Percentiles rank a stretch among this genome's conserved stretches.
Evolutionary conservation across 2,797 vertebrate genomes (phyloP).

Genomic region (Pseudopleuronectes americanus): DNA sequence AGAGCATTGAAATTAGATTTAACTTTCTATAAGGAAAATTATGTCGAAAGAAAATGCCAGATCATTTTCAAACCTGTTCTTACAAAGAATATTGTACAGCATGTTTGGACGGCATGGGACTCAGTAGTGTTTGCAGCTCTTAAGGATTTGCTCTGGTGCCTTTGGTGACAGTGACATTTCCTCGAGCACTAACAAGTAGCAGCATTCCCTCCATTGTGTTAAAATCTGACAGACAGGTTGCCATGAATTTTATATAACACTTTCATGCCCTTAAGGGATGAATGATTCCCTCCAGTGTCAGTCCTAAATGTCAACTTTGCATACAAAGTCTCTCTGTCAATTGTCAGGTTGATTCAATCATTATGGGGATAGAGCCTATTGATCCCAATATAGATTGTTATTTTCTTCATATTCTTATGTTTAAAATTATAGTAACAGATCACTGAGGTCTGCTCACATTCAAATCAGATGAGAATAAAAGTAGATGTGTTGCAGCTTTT

Average conservation of each 20-base stretch:
- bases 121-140: too few species aligned
- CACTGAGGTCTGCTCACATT: not conserved
- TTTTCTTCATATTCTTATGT: too few species aligned
- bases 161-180: too few species aligned
- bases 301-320: conserved; percentile 18
- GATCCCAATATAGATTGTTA: not conserved
- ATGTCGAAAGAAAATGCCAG: conserved; percentile 33
- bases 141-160: too few species aligned
- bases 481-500: not conserved
- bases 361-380: not conserved
- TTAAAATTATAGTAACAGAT: not conserved
- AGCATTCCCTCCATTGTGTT: too few species aligned
- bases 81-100: conserved; percentile 10
- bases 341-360: conserved; percentile 5
- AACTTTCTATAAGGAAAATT: not conserved
- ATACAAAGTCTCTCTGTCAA: not conserved
- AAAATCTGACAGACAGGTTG: not conserved
- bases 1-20: conserved; percentile 27
- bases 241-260: not conserved
- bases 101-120: not conserved
- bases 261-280: not conserved
- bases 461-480: not conserved
- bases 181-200: too few species aligned
- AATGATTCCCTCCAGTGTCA: conserved; percentile 10
- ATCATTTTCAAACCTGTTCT: conserved; percentile 11